Percentiles rank a stretch among this genome's conserved stretches.
Conservation (phyloP, 2,797 vertebrate species). For the Delichon dasypus region DNA sequence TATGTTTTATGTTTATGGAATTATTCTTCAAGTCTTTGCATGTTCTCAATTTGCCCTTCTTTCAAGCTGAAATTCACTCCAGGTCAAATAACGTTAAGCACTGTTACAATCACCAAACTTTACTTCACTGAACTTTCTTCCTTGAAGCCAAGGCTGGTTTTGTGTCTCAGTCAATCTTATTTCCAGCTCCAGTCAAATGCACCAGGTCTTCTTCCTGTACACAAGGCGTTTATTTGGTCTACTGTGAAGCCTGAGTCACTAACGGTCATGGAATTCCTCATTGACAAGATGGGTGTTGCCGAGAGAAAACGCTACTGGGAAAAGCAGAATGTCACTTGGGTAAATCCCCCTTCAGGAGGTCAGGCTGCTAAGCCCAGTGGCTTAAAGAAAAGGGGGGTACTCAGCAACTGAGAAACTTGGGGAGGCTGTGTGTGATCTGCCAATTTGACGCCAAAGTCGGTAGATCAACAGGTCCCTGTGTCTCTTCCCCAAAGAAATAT, state of each 20-base stretch:
- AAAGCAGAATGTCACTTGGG: background rate
- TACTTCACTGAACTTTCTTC: background rate
- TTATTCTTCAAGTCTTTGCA: background rate
- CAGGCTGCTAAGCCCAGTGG: slow-evolving; percentile 42
- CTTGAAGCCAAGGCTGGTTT: background rate
- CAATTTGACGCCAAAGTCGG: background rate
- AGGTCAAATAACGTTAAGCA: background rate
- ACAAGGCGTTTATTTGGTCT: background rate
- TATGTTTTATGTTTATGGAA: background rate
- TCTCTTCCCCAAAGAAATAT: background rate
- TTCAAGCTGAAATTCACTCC: background rate
- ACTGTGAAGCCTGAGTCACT: background rate
- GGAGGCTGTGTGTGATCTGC: background rate
- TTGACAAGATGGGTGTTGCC: background rate
- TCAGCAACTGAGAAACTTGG: background rate
- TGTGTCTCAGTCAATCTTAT: background rate
- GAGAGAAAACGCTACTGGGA: background rate
- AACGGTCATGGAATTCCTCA: background rate
- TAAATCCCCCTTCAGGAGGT: background rate
- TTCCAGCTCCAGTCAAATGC: background rate
- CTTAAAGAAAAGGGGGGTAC: slow-evolving; percentile 24
- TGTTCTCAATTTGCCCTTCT: background rate
- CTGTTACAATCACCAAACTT: background rate
- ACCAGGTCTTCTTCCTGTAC: background rate
- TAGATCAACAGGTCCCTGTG: background rate